Evolutionary conservation across 2,113 vertebrate genomes (phyloP), one percentile per base, ranked within the genome.

Genomic region (Abramis brama): DNA sequence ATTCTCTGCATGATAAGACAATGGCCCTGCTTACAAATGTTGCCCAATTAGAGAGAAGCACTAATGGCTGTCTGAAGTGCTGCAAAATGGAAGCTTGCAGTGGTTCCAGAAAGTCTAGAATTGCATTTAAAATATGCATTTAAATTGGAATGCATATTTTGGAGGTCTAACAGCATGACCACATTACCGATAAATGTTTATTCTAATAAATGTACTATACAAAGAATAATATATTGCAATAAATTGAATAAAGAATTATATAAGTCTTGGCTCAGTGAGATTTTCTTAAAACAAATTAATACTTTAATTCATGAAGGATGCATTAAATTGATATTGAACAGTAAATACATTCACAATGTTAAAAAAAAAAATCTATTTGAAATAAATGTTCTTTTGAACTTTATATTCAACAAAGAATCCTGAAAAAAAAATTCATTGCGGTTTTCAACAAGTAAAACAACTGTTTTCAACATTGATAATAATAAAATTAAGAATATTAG

Each of bases 31-130:
- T 71, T 36, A 36, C 19, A 71, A 23, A 71, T 71, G 68, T 23
- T 39, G 12, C 33, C 36, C 68, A 71, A 71, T 71, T 43, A 74
- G 43, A 47, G 23, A 74, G 71, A 74, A 47, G 39, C 11, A 74
- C 39, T 12, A 74, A 19, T 12, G 30, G 36, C 66, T 39, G 33
- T 70, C 66, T 39, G 68, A 71, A 71, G 33, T 43, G 68, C 19
- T 71, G 68, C 68, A 71, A 71, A 71, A 52, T 76, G n/a, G 47
- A 52, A 21, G 74, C 47, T 52, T 76, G 45, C 74, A 76, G 25
- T 76, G 47, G 74, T 55, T 76, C 74, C 47, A 76, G 74, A 52
- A 52, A 76, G 74, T 76, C 74, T 76, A 52, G 47, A 11, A 78
- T 36, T 36, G 8, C 13, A 23, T 19, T 57, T 30, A 78, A 57